Base-by-base conservation (phyloP, 1,140 invertebrate genomes). In the Habropoda laboriosa region DNA sequence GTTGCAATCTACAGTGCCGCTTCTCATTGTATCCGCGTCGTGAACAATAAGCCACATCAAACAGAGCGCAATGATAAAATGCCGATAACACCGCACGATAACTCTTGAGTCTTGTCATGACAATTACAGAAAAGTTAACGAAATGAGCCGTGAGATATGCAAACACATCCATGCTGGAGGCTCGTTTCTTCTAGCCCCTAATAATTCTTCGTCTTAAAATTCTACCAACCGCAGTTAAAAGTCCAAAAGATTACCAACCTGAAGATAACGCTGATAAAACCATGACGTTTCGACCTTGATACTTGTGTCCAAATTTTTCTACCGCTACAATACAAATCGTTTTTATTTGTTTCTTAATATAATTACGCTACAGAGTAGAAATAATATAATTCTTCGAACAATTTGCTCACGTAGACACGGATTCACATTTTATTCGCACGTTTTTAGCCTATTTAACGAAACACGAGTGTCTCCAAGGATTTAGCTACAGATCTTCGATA, bases 1-100 rank as follows among this genome's bases (percentile, higher is more conserved):
- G 45, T 66, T 79, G 75, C 63, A 85, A 81, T 81, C 53, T 58
- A 66, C 30, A 45, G 57, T 21, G 6, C 53, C 35, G 63, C 10
- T 47, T 74, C 53, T 79, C 76, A 77, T 82, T 85, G 57, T 82
- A 86, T 87, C 78, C 81, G 66, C 83, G 80, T 57, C 58, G 70
- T 21, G 73, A 78, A 55, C 77, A 78, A 70, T 81, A 87, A 87
- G 77, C 86, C 83, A 88, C 78, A 74, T 87, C 81, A 88, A 88
- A 88, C 86, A 88, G 81, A 88, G 58, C 79, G 75, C 74, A 55
- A 49, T 49, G 87, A 88, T 88, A 88, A 88, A 77, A 30, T 27
- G 10, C 40, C 78, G 87, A 86, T 87, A 86, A 88, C 86, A 75
- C 45, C 32, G 42, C 40, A 51, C 58, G 83, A 88, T 88, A 88